Evolutionary conservation across 2,797 vertebrate species (phyloP).

Genomic region (Lates japonicus): DNA sequence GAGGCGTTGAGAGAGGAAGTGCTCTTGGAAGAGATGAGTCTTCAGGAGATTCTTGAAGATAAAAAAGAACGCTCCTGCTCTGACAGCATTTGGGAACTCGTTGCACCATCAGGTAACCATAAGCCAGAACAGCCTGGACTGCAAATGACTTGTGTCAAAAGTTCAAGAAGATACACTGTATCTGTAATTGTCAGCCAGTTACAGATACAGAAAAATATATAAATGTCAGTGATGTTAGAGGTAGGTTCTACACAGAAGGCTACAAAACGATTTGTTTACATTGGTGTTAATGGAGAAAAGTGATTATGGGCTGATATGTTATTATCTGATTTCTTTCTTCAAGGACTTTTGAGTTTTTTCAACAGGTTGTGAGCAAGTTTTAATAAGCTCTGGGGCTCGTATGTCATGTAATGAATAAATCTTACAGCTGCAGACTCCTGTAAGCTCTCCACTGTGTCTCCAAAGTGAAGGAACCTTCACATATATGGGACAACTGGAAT

Average conservation of each 20-base stretch:
- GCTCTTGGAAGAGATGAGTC: too few relatives aligned
- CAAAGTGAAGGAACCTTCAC: slow-evolving; percentile 33
- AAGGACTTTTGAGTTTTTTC: not conserved
- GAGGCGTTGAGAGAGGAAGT: too few relatives aligned
- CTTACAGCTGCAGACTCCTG: not conserved
- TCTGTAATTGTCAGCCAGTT: too few relatives aligned
- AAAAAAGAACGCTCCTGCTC: too few relatives aligned
- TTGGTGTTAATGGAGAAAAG: not conserved
- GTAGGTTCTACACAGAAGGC: not conserved
- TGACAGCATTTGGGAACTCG: too few relatives aligned
- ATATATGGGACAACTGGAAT: slow-evolving; percentile 40
- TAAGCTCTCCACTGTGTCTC: slow-evolving; percentile 21
- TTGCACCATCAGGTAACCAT: too few relatives aligned
- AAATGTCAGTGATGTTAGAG: not conserved
- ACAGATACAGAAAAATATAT: not conserved
- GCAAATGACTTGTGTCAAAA: too few relatives aligned
- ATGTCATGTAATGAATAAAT: not conserved
- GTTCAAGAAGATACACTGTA: too few relatives aligned
- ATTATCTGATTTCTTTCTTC: not conserved
- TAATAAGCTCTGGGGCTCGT: not conserved
- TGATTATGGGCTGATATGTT: not conserved
- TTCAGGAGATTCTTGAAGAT: too few relatives aligned
- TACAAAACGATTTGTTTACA: not conserved
- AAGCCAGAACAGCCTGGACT: too few relatives aligned
- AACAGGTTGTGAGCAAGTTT: slow-evolving; percentile 1